Evolutionary conservation across 2,888 invertebrate species (phyloP).

Genomic region (Scaptomyza cyrtandrae): DNA sequence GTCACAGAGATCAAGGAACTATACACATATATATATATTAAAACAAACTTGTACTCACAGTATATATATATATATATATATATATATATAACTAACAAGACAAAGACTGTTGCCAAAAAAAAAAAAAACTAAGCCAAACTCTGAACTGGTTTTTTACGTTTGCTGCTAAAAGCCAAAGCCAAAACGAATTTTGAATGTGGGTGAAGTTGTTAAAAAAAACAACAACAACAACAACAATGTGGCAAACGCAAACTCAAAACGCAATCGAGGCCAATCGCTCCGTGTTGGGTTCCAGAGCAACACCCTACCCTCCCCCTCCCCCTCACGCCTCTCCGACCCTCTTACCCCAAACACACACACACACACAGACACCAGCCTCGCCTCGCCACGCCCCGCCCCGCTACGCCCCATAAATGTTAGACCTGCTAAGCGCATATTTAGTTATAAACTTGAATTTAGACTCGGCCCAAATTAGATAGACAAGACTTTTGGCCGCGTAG

Average conservation of each 20-base stretch:
- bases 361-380: no score
- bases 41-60: background rate
- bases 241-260: conserved; percentile 69
- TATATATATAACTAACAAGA: conserved; percentile 36
- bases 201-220: conserved; percentile 69
- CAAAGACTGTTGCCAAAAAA: conserved; percentile 53
- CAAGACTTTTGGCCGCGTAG: conserved; percentile 31
- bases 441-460: conserved; percentile 75
- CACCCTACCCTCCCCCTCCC: no score
- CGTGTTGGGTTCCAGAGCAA: conserved; percentile 37
- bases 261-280: conserved; percentile 66
- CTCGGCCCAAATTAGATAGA: conserved; percentile 67
- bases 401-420: background rate
- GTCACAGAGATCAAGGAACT: conserved; percentile 7
- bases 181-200: conserved; percentile 77
- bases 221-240: conserved; percentile 38
- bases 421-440: conserved; percentile 67
- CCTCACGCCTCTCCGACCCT: no score
- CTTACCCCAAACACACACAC: no score
- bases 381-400: background rate
- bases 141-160: conserved; percentile 48
- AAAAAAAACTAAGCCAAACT: conserved; percentile 50
- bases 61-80: background rate
- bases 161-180: conserved; percentile 58
- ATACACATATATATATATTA: background rate